Conservation (phyloP, 2,797 vertebrate genomes). For the Clarias laeviceps region DNA sequence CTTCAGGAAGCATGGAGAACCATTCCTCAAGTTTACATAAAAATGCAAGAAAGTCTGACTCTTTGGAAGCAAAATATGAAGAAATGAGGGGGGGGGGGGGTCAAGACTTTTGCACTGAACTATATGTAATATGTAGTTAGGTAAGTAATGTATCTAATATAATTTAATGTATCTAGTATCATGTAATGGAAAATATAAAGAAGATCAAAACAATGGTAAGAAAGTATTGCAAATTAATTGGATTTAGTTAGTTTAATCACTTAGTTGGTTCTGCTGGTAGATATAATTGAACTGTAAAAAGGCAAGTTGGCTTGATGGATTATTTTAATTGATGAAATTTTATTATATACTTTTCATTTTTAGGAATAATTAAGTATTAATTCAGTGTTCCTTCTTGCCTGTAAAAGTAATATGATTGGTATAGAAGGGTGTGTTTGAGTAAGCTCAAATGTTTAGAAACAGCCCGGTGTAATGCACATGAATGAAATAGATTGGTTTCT, state of each 20-base stretch:
- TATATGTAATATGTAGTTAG: not conserved
- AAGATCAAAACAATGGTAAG: not conserved
- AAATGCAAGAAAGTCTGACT: too few relatives aligned
- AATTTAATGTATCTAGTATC: not conserved
- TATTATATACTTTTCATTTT: not conserved
- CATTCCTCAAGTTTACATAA: too few relatives aligned
- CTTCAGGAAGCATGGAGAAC: too few relatives aligned
- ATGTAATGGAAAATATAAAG: too few relatives aligned
- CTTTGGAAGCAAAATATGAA: too few relatives aligned
- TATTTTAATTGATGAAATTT: not conserved
- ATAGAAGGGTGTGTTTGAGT: not conserved
- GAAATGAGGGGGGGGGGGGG: too few relatives aligned
- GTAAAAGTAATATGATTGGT: not conserved
- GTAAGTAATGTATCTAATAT: not conserved
- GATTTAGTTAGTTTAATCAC: not conserved
- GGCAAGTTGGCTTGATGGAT: not conserved
- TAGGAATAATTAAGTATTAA: not conserved
- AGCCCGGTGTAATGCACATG: not conserved
- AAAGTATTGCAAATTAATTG: not conserved
- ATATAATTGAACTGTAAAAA: not conserved
- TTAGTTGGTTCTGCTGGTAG: not conserved
- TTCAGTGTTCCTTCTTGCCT: not conserved
- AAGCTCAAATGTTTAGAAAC: not conserved
- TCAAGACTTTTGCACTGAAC: too few relatives aligned
- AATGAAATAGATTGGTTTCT: not conserved